Base-by-base conservation (phyloP, 2,888 invertebrate species). In the Agonopterix subpropinquella region DNA sequence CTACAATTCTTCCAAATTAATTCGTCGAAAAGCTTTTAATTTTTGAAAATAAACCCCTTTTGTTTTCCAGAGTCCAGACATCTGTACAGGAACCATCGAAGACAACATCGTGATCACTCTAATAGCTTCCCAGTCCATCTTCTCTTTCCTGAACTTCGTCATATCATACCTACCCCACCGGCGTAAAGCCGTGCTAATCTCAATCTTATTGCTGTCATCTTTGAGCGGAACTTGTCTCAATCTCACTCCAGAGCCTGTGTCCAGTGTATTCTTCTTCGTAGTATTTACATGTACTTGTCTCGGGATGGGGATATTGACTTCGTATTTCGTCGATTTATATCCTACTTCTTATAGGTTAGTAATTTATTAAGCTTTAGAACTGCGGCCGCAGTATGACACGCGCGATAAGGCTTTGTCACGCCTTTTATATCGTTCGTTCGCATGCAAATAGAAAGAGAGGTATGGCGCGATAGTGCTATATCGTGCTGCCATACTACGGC, bases 41-140 rank as follows among this genome's bases (percentile, higher is more conserved):
- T 28, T 28, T 28, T 5, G 5, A 5, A 28, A 28, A 28, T 28
- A 28, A 28, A 28, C 5, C 28, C 28, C 28, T 3, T 39, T 39
- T 39, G n/a, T n/a, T 10, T 39, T 39, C 28, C 78, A 87, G 87
- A 56, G 63, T 1, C 67, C 73, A 41, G 71, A 74, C 41, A 57
- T 67, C 8, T 93, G 93, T 66, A 67, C 75, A 0, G 80, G 88
- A 0, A 77, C 78, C 0, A 84, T 93, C 11, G 91, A 93, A 57
- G 72, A 87, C 3, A 87, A 87, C 50, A 91, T 92, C 0, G 92
- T 93, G 54, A 69, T 90, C 47, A 91, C 92, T 8, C 90, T 94
- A 3, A 83, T 93, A n/a, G 82, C 88, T 0, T 92, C 94, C 45
- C 94, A 93, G 7, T 73, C 81, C 0, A 80, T 89, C 35, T 93